Conservation (phyloP, 2,113 vertebrate genomes). For the Brienomyrus longianalis region DNA sequence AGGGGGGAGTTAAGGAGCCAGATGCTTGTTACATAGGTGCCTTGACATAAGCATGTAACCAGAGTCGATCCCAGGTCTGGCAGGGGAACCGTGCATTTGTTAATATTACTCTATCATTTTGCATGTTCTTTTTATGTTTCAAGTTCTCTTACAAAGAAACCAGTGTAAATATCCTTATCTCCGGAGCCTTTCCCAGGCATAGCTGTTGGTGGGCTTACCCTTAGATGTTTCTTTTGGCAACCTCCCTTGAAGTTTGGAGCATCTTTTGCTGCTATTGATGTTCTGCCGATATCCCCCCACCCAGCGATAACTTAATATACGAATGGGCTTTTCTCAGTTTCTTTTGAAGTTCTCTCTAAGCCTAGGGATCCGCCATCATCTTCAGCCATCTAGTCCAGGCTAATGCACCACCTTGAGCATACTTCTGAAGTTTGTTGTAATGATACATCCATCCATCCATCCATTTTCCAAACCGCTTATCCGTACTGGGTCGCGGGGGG, state of each 20-base stretch:
- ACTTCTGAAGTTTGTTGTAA: constrained; percentile 27
- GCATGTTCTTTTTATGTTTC: constrained; percentile 30
- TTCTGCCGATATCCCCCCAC: constrained; percentile 23
- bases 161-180: constrained; percentile 33
- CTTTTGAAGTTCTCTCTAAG: not conserved
- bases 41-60: constrained; percentile 35
- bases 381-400: not conserved
- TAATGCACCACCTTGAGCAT: not conserved
- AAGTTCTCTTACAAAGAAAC: constrained; percentile 28
- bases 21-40: constrained; percentile 52
- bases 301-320: not conserved
- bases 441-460: too few relatives aligned
- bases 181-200: constrained; percentile 22
- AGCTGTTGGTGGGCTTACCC: not conserved
- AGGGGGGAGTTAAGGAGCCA: constrained; percentile 5
- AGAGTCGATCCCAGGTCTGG: constrained; percentile 26
- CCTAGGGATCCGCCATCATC: not conserved
- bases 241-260: constrained; percentile 30
- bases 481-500: too few relatives aligned
- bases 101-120: constrained; percentile 31
- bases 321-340: not conserved
- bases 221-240: constrained; percentile 47
- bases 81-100: constrained; percentile 27
- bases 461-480: too few relatives aligned
- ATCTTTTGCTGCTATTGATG: constrained; percentile 33